Evolutionary conservation across 2,797 vertebrate species (phyloP), one percentile per base, ranked within the genome.

Genomic region (Notamacropus eugenii): DNA sequence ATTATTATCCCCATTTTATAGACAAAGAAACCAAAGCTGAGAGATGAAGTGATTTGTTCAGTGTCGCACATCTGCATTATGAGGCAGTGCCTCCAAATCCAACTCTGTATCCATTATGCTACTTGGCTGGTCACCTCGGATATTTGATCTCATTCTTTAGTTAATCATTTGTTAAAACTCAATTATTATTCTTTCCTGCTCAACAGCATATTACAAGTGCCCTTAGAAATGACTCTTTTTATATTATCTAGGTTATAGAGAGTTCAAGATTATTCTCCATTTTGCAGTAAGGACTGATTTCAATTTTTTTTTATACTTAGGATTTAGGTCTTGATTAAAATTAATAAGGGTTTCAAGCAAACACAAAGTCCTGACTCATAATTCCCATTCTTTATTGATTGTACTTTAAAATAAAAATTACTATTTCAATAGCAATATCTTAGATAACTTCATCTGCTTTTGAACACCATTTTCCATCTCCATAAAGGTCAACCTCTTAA

Each of bases 401-500:
- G 58, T 52, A 54, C 16, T 93, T 95, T 93, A 55, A 92, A 95
- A 91, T 52, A 58, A 16, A 95, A 97, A 94, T 8, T 94, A 27
- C 28, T 92, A 46, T 95, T 96, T 94, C 31, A 50, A 56, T 55
- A 90, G 90, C 40, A 95, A 93, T 54, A 52, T 96, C 92, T 96
- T 67, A 67, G 54, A 91, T 82, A 90, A 91, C 34, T 96, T 95
- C 67, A 40, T 82, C n/a, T 82, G n/a, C 50, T 95, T 95, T 92
- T 46, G 92, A 1, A 55, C 46, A 95, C 31, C 1, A 19, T 2
- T 29, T 95, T 96, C 91, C 22, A 24, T 29, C 31, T 96, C 46
- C 57, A 34, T 46, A 95, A 97, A 96, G 59, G 91, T 97, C 91
- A 97, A 22, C n/a, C 27, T 95, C 59, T 93, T 95, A 97, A 93